A percentile compares a stretch with the other conserved stretches of the same genome.
Conservation (phyloP, 2,113 vertebrate genomes). For the Eretmochelys imbricata region DNA sequence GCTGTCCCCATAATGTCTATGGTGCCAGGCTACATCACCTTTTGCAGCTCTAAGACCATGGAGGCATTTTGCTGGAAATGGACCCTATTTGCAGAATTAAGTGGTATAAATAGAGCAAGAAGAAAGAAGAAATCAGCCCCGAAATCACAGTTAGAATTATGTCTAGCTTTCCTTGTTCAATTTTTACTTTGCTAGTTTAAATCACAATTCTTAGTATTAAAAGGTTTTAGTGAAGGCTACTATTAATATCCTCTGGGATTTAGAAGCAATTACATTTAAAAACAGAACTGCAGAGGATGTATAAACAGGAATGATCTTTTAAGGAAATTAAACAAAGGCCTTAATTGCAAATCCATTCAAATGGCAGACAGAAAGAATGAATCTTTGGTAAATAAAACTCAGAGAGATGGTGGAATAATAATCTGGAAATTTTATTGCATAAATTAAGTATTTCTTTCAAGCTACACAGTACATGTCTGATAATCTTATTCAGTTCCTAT, state of each 20-base stretch:
- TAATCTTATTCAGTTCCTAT: conserved; percentile 22
- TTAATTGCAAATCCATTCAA: conserved; percentile 77
- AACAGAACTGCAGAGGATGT: conserved; percentile 62
- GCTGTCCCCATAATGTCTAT: neutral
- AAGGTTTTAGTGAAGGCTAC: conserved; percentile 67
- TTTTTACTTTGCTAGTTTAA: conserved; percentile 66
- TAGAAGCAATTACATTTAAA: conserved; percentile 77
- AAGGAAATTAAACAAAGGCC: conserved; percentile 78
- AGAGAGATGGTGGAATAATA: conserved; percentile 50
- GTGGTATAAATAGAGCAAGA: neutral
- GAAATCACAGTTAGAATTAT: conserved; percentile 28
- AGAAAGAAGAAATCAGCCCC: neutral
- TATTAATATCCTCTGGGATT: conserved; percentile 74
- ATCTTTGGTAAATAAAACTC: conserved; percentile 62
- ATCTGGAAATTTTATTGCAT: conserved; percentile 59
- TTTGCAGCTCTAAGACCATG: neutral
- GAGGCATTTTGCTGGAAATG: neutral
- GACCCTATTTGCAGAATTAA: neutral
- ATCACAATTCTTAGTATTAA: conserved; percentile 66
- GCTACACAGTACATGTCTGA: neutral
- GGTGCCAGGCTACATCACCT: neutral
- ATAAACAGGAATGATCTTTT: conserved; percentile 77
- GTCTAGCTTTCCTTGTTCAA: conserved; percentile 40
- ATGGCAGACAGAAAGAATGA: conserved; percentile 69
- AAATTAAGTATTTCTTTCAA: conserved; percentile 56